A percentile compares a stretch with the other conserved stretches of the same genome.
These are phyloP conservation scores for Rutilus rutilus DNA, from an alignment of 2,113 vertebrate species.

Conservation along the genomic window DNA sequence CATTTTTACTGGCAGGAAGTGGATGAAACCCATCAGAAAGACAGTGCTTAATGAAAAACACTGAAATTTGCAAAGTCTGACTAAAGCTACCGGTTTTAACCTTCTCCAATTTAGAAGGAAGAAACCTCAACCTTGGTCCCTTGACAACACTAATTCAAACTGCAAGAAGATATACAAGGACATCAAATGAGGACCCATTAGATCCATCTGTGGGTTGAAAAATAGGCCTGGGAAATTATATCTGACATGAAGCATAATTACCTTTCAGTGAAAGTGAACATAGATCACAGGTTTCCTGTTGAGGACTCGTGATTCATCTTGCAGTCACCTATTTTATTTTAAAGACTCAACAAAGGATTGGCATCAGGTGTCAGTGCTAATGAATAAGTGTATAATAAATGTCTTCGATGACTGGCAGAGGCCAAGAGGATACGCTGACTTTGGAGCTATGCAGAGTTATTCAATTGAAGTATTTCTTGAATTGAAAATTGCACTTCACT, in stretches of 20 bases:
- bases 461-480: constrained; percentile 26
- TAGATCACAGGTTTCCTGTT: constrained; percentile 58
- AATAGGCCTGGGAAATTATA: constrained; percentile 59
- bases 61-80: constrained; percentile 37
- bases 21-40: constrained; percentile 9
- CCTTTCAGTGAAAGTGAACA: constrained; percentile 58
- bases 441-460: background rate
- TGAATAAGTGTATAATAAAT: constrained; percentile 50
- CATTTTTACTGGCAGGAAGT: constrained; percentile 10
- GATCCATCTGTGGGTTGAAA: constrained; percentile 58
- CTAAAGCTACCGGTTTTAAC: constrained; percentile 36
- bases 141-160: constrained; percentile 58
- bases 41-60: constrained; percentile 2
- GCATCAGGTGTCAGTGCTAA: constrained; percentile 56
- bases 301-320: constrained; percentile 48
- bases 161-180: constrained; percentile 39
- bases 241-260: constrained; percentile 63
- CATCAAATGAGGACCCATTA: constrained; percentile 54
- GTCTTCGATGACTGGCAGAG: constrained; percentile 18
- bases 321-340: constrained; percentile 47
- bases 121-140: constrained; percentile 41
- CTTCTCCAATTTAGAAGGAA: constrained; percentile 38
- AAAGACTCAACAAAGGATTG: constrained; percentile 56
- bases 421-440: constrained; percentile 19
- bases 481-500: constrained; percentile 14